phyloP scores from a whole-genome alignment of 2,797 vertebrate genomes.

The Sebastes cheni region DNA sequence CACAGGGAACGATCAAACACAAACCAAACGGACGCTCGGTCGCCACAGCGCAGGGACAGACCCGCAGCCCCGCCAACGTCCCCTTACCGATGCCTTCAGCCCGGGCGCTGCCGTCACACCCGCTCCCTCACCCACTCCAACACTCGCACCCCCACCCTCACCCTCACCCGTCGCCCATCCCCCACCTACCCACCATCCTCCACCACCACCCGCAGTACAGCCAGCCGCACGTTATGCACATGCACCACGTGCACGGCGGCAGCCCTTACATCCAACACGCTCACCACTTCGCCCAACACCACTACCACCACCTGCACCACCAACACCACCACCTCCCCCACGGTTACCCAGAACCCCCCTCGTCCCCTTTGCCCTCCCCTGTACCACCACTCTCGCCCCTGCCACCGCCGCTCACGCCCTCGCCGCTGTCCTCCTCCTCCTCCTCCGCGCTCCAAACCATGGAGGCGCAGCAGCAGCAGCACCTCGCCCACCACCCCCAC shows the following conservation, averaged over 20 bases:
- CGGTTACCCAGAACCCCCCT: conserved; percentile 74
- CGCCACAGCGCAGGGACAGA: conserved; percentile 84
- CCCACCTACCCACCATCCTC: conserved; percentile 77
- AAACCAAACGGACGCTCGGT: conserved; percentile 79
- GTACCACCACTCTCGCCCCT: conserved; percentile 69
- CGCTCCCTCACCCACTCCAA: conserved; percentile 64
- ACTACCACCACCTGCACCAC: conserved; percentile 78
- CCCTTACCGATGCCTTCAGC: conserved; percentile 76
- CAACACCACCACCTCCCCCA: conserved; percentile 67
- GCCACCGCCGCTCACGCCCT: conserved; percentile 76
- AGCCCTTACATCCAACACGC: conserved; percentile 66
- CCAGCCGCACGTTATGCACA: conserved; percentile 73
- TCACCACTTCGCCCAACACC: conserved; percentile 75
- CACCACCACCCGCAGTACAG: conserved; percentile 70
- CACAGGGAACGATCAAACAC: conserved; percentile 89
- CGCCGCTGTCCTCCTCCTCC: conserved; percentile 76
- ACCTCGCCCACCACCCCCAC: conserved; percentile 60
- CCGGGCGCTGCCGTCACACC: conserved; percentile 78
- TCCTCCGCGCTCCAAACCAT: conserved; percentile 74
- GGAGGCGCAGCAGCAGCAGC: conserved; percentile 83
- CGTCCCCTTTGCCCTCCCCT: conserved; percentile 77
- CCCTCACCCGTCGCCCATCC: conserved; percentile 51
- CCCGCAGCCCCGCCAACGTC: conserved; percentile 74
- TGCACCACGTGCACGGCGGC: conserved; percentile 73
- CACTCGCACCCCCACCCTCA: conserved; percentile 53